These are phyloP conservation scores for Aculops lycopersici DNA, from an alignment of 1,140 invertebrate genomes.

Conservation along the genomic window DNA sequence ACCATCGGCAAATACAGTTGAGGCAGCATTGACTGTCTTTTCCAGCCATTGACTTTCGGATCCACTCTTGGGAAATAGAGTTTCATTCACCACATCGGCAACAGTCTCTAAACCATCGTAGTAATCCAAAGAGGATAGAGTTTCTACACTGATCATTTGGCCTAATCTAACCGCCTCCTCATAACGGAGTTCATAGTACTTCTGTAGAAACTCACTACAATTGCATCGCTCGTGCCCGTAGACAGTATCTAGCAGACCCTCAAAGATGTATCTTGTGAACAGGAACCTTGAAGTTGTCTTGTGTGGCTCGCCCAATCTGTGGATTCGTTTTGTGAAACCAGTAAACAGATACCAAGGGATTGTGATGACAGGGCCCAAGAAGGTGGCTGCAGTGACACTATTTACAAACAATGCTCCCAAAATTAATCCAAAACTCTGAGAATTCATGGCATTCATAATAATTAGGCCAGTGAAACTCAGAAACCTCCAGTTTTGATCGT, in stretches of 20 bases:
- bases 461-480: constrained; percentile 2
- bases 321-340: constrained; percentile 27
- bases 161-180: background rate
- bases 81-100: background rate
- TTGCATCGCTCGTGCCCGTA: background rate
- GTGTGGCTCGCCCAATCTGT: background rate
- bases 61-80: background rate
- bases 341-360: constrained; percentile 48
- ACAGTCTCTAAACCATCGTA: background rate
- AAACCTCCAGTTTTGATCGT: constrained; percentile 3
- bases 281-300: background rate
- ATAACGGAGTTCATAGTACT: background rate
- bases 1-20: background rate
- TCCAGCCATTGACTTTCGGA: too few species aligned
- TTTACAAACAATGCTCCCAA: constrained; percentile 3
- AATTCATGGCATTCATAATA: constrained; percentile 2
- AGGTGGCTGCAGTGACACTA: constrained; percentile 27
- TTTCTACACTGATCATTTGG: background rate
- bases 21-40: background rate
- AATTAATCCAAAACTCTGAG: constrained; percentile 2
- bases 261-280: background rate
- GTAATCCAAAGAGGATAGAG: background rate
- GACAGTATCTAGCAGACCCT: background rate
- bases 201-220: background rate
- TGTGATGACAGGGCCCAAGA: constrained; percentile 56